Evolutionary conservation across 92 coral and sea anemone species (phyloP), one percentile per base, ranked within the genome.

Genomic region (Phenganax subtilis): DNA sequence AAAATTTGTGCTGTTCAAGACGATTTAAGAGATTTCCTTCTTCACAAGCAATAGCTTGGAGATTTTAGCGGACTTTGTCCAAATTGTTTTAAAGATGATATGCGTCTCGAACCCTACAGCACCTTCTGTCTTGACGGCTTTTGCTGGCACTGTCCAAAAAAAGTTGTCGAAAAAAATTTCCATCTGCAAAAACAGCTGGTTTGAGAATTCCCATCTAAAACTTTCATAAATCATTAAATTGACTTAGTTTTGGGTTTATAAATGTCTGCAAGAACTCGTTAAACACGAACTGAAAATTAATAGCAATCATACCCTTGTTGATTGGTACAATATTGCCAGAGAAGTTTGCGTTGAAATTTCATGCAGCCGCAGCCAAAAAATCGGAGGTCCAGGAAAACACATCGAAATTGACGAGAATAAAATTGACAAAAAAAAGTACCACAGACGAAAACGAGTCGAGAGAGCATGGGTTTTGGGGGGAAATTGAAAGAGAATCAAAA

Each of bases 391-490:
- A 3, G 86, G 86, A 44, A 84, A 58, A 12, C 75, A 80, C 55
- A 82, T 84, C 51, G 82, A 75, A 44, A 84, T 84, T 62, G 84
- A 55, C 37, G 72, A 85, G 76, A 63, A 60, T 57, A 63, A 80
- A 72, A 61, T 80, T 80, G 83, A 73, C 55, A 80, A 64, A 51
- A 30, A 60, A 6, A 80, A 47, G 27, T 63, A 44, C 74, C 57
- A 80, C 74, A 27, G 60, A 53, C 79, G 80, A 52, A 75, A 76
- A 37, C 9, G 51, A 16, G 78, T 64, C 3, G 74, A 54, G 4
- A 68, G 68, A 16, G 77, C 68, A 72, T 85, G 87, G 80, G 84
- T 78, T 51, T 61, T 76, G 20, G 87, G 87, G 3, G 82, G 83
- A 29, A 76, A 20, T 65, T 60, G 77, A 77, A 75, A 72, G 87